phyloP scores from a whole-genome alignment of 1,140 invertebrate genomes.

The Diabrotica undecimpunctata region DNA sequence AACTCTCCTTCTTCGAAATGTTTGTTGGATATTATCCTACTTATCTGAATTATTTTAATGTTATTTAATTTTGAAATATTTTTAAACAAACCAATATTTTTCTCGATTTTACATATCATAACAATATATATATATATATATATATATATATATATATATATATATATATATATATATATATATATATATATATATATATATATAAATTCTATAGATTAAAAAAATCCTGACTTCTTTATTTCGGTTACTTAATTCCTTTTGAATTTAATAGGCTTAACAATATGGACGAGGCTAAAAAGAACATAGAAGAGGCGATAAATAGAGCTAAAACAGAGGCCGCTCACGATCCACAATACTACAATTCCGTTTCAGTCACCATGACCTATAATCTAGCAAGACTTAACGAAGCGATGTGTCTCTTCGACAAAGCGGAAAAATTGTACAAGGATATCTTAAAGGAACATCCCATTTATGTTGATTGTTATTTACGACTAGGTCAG shows the following conservation, averaged over 20 bases:
- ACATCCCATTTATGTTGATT: constrained; percentile 99
- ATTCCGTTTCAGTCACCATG: constrained; percentile 93
- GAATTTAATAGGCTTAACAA: constrained; percentile 67
- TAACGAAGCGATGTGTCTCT: constrained; percentile 88
- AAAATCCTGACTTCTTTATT: too few species aligned
- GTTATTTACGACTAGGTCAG: constrained; percentile 63
- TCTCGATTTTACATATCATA: too few species aligned
- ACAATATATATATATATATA: too few species aligned
- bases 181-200: too few species aligned
- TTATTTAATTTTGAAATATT: too few species aligned
- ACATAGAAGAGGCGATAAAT: constrained; percentile 81
- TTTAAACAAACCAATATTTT: too few species aligned
- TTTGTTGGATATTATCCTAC: too few species aligned
- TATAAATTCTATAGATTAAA: too few species aligned
- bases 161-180: too few species aligned
- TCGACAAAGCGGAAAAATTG: constrained; percentile 93
- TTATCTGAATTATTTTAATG: too few species aligned
- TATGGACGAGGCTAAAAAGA: constrained; percentile 77
- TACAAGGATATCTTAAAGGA: constrained; percentile 97
- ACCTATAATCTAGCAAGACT: constrained; percentile 94
- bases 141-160: too few species aligned
- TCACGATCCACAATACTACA: constrained; percentile 91
- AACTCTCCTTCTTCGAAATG: too few species aligned
- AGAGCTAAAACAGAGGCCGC: constrained; percentile 77
- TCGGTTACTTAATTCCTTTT: neutral